Conservation (phyloP, 2,113 vertebrate species). For the Etia nguti region DNA sequence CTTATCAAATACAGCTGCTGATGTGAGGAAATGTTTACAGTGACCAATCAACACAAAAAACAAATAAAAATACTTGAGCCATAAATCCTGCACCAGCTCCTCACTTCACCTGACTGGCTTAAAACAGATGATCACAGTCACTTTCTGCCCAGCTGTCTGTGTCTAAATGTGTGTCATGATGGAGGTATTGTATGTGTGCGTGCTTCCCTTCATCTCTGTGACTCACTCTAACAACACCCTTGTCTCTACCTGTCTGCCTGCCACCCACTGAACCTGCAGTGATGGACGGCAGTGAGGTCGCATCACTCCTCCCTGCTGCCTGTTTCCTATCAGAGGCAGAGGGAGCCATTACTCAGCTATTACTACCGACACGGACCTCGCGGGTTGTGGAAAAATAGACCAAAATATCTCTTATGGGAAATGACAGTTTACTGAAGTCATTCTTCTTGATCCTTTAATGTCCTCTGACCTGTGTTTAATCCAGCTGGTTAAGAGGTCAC, state of each 20-base stretch:
- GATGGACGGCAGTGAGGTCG: conserved; percentile 29
- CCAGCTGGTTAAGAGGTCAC: not conserved
- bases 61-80: not conserved
- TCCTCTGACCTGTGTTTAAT: not conserved
- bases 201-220: not conserved
- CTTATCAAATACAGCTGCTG: not conserved
- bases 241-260: not conserved
- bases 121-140: conserved; percentile 13
- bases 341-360: conserved; percentile 2
- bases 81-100: not conserved
- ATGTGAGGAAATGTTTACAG: not conserved
- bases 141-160: not conserved
- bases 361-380: not conserved
- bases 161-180: not conserved
- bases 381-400: not conserved
- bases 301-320: conserved; percentile 4
- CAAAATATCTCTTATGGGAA: not conserved
- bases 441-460: not conserved
- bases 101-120: not conserved
- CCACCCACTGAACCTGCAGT: conserved; percentile 40
- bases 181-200: not conserved
- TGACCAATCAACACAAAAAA: not conserved
- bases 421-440: not conserved
- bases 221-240: conserved; percentile 22
- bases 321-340: not conserved